phyloP scores from a whole-genome alignment of 2,888 invertebrate genomes.

The Nomada lathburiana region DNA sequence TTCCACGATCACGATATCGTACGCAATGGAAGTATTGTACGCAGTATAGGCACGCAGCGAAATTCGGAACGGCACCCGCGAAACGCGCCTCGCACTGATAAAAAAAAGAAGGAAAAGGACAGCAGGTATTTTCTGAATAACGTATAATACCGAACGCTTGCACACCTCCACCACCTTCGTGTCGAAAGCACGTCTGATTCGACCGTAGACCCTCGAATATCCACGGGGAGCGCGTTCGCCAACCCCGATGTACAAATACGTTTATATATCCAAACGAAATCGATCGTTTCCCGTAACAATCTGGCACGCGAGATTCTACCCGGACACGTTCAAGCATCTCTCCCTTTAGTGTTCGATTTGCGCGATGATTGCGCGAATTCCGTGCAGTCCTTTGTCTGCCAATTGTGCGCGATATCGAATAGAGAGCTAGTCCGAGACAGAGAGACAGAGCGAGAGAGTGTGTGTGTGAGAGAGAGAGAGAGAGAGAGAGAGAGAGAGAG shows the following conservation, averaged over 20 bases:
- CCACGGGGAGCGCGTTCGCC: conserved; percentile 17
- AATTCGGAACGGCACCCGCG: not conserved
- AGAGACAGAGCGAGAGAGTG: conserved; percentile 22
- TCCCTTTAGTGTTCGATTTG: conserved; percentile 56
- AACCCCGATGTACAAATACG: not conserved
- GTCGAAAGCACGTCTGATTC: conserved; percentile 27
- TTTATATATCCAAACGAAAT: not conserved
- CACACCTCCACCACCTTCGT: conserved; percentile 55
- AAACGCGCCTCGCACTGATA: not conserved
- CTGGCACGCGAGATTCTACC: conserved; percentile 66
- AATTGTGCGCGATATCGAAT: conserved; percentile 62
- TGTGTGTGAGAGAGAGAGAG: conserved; percentile 58
- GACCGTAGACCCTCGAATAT: not conserved
- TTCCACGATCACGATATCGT: conserved; percentile 11
- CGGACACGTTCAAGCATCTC: conserved; percentile 54
- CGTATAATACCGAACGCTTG: conserved; percentile 33
- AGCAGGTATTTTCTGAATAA: conserved; percentile 23
- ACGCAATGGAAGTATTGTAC: too few species aligned
- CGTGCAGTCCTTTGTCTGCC: conserved; percentile 56
- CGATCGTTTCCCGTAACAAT: conserved; percentile 50
- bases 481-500: conserved; percentile 24
- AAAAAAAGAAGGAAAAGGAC: not conserved
- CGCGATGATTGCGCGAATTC: conserved; percentile 63
- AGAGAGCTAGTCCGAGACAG: conserved; percentile 51
- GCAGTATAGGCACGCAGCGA: not conserved